Evolutionary conservation across 2,888 invertebrate species (phyloP), one percentile per base, ranked within the genome.

Genomic region (Globia sparganii): DNA sequence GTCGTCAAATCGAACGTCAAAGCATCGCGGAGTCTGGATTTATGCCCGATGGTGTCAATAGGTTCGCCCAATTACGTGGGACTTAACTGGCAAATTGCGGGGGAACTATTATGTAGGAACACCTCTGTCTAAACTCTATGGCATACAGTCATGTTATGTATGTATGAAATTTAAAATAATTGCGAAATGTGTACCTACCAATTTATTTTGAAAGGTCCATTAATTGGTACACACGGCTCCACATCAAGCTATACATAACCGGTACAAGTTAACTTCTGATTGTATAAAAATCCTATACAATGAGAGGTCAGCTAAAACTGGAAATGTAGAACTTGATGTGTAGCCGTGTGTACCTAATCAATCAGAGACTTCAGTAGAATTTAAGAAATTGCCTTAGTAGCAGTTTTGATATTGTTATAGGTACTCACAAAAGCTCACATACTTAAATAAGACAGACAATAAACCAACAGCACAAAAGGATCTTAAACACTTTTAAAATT

Each of bases 381-480:
- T 40, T 2, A 40, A 65, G 37, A 18, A 64, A 65, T 18, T 65
- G 21, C 40, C n/a, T 21, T 43, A 40, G 2, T 43, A 65, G 3
- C 13, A 43, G 13, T 72, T 49, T 69, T 61, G 15, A 69, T 74
- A 61, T 25, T 58, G 2, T 49, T 31, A 34, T 13, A n/a, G n/a
- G n/a, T n/a, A 37, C 40, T 40, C 28, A 31, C 25, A 53, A 64
- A 65, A 43, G 5, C 43, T 56, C 15, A 46, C 28, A 68, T 34
- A 46, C 28, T 65, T 34, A 58, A 77, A 77, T 58, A 72, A 49
- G 15, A n/a, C 46, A 28, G 9, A 49, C 66, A 65, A 61, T 64
- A 62, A 73, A 64, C 49, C 25, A 59, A 68, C 40, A 56, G 34
- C 28, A 84, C 59, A 56, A 83, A 84, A 53, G 37, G 8, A 40